Percentiles rank a stretch among this genome's conserved stretches.
phyloP scores from a whole-genome alignment of 2,113 vertebrate genomes.

The Malaclemys terrapin region DNA sequence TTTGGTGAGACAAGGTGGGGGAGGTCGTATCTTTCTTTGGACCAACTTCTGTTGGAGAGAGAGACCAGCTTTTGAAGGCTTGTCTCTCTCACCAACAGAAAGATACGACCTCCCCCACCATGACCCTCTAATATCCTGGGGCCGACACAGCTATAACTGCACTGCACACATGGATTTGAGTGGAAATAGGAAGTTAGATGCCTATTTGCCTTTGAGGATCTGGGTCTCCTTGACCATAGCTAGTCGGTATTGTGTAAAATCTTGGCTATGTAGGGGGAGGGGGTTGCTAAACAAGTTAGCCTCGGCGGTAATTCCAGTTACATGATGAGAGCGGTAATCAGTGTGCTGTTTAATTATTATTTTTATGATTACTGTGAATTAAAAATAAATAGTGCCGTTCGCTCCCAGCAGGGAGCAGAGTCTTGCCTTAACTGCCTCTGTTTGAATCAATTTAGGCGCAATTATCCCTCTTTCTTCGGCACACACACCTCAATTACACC shows the following conservation, averaged over 20 bases:
- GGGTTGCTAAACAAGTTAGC: rapidly evolving
- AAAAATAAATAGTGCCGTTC: constrained; percentile 64
- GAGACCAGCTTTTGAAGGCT: background rate
- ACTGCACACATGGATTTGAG: background rate
- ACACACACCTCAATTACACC: constrained; percentile 72
- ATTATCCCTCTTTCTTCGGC: constrained; percentile 75
- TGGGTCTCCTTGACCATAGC: background rate
- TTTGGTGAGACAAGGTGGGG: background rate
- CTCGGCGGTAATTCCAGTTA: background rate
- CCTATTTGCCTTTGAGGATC: background rate
- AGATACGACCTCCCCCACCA: background rate
- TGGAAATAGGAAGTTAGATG: background rate
- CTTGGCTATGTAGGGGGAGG: rapidly evolving
- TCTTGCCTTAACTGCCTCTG: constrained; percentile 80
- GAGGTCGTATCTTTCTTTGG: background rate
- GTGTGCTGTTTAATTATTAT: constrained; percentile 48
- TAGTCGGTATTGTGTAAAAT: background rate
- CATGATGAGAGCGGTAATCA: background rate
- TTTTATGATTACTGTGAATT: constrained; percentile 75
- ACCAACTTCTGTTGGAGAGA: background rate
- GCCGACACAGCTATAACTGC: background rate
- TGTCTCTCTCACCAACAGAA: background rate
- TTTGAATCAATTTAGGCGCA: constrained; percentile 78
- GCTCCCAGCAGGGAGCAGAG: constrained; percentile 71
- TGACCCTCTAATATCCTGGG: background rate